Evolutionary conservation across 2,888 invertebrate species (phyloP), one percentile per base, ranked within the genome.

Genomic region (Megaustenia siamemsis): DNA sequence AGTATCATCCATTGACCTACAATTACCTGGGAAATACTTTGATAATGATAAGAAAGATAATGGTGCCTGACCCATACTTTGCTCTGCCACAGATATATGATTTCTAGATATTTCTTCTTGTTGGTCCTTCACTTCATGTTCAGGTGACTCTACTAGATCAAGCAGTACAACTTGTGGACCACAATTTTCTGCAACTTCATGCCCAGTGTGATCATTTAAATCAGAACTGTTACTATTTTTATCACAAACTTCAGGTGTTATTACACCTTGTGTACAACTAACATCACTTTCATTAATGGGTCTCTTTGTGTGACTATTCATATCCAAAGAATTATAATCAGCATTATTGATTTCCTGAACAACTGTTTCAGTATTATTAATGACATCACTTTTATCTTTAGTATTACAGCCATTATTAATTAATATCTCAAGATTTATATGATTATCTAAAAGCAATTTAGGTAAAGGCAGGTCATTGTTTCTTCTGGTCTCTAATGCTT

Each of bases 1-100:
- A 45, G 32, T 60, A 56, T 82, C 82, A 75, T 82, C 82, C 35
- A 60, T 38, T 21, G 80, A 69, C 35, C 56, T 77, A 40, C 18
- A 8, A 49, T 32, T 49, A 5, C 32, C 49, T 73, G 49, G 73
- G n/a, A 21, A 32, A 49, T 32, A 49, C 45, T 28, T 73, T 1
- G 49, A 32, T 40, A 24, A 40, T 69, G 69, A n/a, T 40, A 69
- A 69, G 0, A 38, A 28, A 24, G 69, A 40, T 24, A 71, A 43
- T 21, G 49, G 49, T 49, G 49, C 21, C 6, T 28, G 49, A 32
- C 32, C 49, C 32, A 28, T 43, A 49, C n/a, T 43, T 71, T n/a
- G 71, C 10, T 43, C 43, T 43, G 28, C 43, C n/a, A 43, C 40
- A 5, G 40, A 28, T 12, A 71, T n/a, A n/a, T 28, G 2, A 43